phyloP scores from a whole-genome alignment of 2,888 invertebrate genomes.

The Aphelenchoides bicaudatus region DNA sequence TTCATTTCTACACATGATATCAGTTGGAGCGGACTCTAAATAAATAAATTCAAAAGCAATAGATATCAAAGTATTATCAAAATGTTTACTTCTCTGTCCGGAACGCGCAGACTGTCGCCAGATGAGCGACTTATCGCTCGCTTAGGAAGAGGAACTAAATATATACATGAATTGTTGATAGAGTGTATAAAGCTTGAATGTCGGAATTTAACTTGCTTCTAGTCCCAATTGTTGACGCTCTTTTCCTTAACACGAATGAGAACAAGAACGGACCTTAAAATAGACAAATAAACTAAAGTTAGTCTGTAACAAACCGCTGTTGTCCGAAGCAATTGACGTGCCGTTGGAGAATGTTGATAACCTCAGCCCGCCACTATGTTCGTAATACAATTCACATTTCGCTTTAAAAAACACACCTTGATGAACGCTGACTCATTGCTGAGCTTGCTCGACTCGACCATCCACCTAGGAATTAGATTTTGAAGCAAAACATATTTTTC shows the following conservation, averaged over 20 bases:
- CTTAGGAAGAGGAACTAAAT: constrained; percentile 55
- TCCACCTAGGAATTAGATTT: constrained; percentile 56
- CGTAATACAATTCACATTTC: too few species aligned
- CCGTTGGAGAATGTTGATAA: constrained; percentile 59
- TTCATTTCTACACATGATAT: constrained; percentile 57
- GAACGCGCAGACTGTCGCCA: constrained; percentile 57
- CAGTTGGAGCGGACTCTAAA: constrained; percentile 51
- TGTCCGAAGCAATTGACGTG: constrained; percentile 59
- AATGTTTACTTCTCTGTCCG: constrained; percentile 50
- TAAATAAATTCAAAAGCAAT: neutral
- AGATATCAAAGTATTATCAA: constrained; percentile 1
- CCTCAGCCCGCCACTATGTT: constrained; percentile 53
- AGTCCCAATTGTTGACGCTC: constrained; percentile 60
- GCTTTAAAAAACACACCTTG: too few species aligned
- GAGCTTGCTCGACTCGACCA: constrained; percentile 58
- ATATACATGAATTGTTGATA: too few species aligned
- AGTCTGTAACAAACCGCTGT: too few species aligned
- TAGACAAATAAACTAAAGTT: too few species aligned
- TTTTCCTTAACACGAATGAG: constrained; percentile 55
- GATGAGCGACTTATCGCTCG: constrained; percentile 53
- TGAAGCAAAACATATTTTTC: constrained; percentile 24
- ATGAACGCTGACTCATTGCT: constrained; percentile 56
- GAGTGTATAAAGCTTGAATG: too few species aligned
- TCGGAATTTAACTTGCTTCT: too few species aligned
- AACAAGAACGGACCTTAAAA: constrained; percentile 60